Conservation (phyloP, 2,797 vertebrate genomes). For the Tamandua tetradactyla region DNA sequence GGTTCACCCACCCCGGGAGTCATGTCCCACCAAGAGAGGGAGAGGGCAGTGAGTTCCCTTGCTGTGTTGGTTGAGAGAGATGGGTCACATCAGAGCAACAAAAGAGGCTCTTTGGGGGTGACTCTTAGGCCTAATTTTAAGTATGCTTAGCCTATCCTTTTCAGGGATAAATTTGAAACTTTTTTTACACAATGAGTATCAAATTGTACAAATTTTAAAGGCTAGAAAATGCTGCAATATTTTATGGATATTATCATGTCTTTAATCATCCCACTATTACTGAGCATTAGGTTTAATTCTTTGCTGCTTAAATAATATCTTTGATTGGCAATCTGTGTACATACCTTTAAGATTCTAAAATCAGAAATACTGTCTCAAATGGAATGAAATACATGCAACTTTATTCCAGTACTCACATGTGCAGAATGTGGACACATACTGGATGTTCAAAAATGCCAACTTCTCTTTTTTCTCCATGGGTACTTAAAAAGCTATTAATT, state of each 20-base stretch:
- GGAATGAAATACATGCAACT: neutral
- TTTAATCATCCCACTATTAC: neutral
- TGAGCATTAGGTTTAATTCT: neutral
- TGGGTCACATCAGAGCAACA: no score
- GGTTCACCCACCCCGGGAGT: no score
- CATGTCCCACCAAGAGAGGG: no score
- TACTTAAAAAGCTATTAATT: neutral
- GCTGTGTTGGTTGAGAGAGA: no score
- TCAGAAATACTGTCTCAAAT: conserved; percentile 2
- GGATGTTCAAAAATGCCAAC: neutral
- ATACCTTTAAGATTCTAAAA: conserved; percentile 2
- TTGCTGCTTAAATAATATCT: neutral
- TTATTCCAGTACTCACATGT: neutral
- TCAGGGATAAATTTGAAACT: no score
- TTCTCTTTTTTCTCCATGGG: neutral
- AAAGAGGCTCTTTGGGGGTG: no score
- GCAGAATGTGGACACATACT: neutral
- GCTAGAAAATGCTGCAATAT: neutral
- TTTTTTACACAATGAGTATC: neutral
- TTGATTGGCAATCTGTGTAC: neutral
- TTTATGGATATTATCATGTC: neutral
- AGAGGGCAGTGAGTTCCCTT: no score
- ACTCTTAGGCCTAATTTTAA: no score
- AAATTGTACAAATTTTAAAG: neutral
- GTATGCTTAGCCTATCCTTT: no score